These are phyloP conservation scores for Watersipora subatra DNA, from an alignment of 1,140 invertebrate genomes.

Conservation along the genomic window DNA sequence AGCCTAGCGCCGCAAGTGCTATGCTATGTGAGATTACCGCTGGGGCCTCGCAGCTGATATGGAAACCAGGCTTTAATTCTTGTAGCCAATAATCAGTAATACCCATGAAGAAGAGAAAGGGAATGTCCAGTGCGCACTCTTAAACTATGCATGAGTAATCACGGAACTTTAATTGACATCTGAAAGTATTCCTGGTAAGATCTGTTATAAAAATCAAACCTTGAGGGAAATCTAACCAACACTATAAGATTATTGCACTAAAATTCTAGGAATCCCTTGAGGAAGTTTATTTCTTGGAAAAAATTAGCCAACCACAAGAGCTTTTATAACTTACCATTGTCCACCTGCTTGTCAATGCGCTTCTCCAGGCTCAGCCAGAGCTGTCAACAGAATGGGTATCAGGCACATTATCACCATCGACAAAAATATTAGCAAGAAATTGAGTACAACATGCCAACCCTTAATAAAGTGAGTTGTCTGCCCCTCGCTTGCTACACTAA, in stretches of 20 bases:
- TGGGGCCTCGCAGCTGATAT: too few species aligned
- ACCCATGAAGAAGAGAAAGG: too few species aligned
- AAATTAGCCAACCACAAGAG: neutral
- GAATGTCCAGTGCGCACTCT: too few species aligned
- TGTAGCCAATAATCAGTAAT: too few species aligned
- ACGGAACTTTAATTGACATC: too few species aligned
- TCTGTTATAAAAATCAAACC: neutral
- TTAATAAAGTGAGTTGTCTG: neutral
- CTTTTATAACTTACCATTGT: neutral
- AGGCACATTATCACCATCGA: too few species aligned
- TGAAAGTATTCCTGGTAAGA: too few species aligned
- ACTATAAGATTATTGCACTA: neutral
- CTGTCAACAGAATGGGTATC: neutral
- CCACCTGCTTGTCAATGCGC: neutral
- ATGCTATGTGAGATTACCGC: too few species aligned
- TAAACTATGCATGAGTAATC: too few species aligned
- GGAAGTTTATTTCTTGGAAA: neutral
- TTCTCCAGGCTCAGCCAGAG: constrained; percentile 1
- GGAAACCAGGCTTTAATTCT: too few species aligned
- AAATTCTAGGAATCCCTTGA: neutral
- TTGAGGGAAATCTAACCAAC: neutral
- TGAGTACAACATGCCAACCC: neutral
- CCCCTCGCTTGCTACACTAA: neutral
- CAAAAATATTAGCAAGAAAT: neutral
- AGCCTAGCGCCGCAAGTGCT: too few species aligned